Evolutionary conservation across 2,113 vertebrate species (phyloP).

Genomic region (Ascaphus truei): DNA sequence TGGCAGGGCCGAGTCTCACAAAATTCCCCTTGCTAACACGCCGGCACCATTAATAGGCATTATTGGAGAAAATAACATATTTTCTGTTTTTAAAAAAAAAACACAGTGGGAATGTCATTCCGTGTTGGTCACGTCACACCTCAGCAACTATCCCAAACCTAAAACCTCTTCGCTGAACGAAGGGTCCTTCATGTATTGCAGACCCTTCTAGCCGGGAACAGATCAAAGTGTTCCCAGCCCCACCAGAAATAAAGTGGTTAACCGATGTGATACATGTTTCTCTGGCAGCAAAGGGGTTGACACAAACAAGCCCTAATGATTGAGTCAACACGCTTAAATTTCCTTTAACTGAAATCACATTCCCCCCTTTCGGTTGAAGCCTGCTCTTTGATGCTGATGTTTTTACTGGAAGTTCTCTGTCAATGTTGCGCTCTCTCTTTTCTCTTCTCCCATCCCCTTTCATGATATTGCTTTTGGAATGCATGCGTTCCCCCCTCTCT

Average conservation of each 20-base stretch:
- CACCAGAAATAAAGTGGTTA: slow-evolving; percentile 10
- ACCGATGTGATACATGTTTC: slow-evolving; percentile 10
- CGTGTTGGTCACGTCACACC: not conserved
- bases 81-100: not conserved
- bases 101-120: not conserved
- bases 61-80: not conserved
- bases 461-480: slow-evolving; percentile 17
- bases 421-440: not conserved
- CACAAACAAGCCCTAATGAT: slow-evolving; percentile 8
- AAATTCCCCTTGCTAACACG: not conserved
- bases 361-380: not conserved
- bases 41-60: not conserved
- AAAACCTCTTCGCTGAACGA: not conserved
- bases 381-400: slow-evolving; percentile 10
- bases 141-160: not conserved
- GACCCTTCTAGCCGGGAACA: not conserved
- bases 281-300: not conserved
- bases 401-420: slow-evolving; percentile 14
- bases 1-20: not conserved
- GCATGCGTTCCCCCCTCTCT: not conserved
- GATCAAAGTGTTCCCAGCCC: not conserved
- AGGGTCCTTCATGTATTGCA: not conserved
- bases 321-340: slow-evolving; percentile 10
- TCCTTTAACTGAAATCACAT: slow-evolving; percentile 10
- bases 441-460: not conserved